Evolutionary conservation across 2,797 vertebrate species (phyloP).

Genomic region (Eospalax fontanierii): DNA sequence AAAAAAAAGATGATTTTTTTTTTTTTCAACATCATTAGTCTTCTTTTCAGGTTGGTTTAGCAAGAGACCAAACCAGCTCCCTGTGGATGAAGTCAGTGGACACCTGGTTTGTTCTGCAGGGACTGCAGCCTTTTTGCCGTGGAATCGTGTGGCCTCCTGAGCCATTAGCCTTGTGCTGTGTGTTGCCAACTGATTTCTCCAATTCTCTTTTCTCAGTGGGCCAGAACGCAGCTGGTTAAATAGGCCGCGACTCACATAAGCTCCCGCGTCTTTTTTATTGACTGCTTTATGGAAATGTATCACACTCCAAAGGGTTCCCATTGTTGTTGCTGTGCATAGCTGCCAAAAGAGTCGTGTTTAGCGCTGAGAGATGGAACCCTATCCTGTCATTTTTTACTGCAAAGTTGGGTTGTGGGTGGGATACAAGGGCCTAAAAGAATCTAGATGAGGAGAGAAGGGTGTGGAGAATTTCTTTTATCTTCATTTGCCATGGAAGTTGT

Average conservation of each 20-base stretch:
- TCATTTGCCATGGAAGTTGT: slow-evolving; percentile 65
- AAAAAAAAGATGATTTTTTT: slow-evolving; percentile 5
- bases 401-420: slow-evolving; percentile 13
- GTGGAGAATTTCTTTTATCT: slow-evolving; percentile 74
- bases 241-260: slow-evolving; percentile 81
- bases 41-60: slow-evolving; percentile 60
- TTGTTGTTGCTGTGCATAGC: slow-evolving; percentile 30
- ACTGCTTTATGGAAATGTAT: slow-evolving; percentile 75
- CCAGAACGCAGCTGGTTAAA: slow-evolving; percentile 82
- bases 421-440: slow-evolving; percentile 10
- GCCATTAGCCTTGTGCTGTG: slow-evolving; percentile 68
- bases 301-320: slow-evolving; percentile 65
- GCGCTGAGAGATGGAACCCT: slow-evolving; percentile 61
- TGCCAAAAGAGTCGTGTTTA: slow-evolving; percentile 55
- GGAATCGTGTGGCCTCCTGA: slow-evolving; percentile 32
- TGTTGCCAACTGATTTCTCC: slow-evolving; percentile 72
- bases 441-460: background rate
- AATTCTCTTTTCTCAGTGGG: slow-evolving; percentile 78
- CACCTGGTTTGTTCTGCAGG: slow-evolving; percentile 67
- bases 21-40: background rate
- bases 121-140: slow-evolving; percentile 1
- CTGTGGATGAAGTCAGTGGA: slow-evolving; percentile 31
- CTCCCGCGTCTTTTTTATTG: slow-evolving; percentile 80
- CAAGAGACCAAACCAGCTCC: slow-evolving; percentile 49
- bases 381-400: slow-evolving; percentile 40